Evolutionary conservation across 2,113 vertebrate genomes (phyloP).

Genomic region (Sapayoa aenigma): DNA sequence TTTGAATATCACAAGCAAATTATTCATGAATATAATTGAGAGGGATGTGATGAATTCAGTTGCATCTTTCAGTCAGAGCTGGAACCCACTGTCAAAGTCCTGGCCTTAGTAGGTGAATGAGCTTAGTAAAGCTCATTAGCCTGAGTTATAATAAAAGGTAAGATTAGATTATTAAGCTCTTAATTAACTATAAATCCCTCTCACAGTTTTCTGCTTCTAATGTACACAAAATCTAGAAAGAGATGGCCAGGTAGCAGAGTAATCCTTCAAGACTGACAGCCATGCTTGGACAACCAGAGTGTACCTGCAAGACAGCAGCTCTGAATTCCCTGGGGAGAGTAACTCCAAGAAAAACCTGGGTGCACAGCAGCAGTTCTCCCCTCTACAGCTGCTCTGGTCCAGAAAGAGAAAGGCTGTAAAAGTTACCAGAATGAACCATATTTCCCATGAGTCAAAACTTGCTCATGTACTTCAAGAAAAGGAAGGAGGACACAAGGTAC

Average conservation of each 20-base stretch:
- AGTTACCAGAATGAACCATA: neutral
- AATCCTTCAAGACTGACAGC: neutral
- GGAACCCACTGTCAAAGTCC: neutral
- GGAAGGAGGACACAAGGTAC: neutral
- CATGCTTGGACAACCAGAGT: neutral
- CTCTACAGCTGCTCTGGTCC: neutral
- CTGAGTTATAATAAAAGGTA: neutral
- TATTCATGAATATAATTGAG: neutral
- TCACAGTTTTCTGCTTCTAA: neutral
- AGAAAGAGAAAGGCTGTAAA: neutral
- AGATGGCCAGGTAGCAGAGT: neutral
- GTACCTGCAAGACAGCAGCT: neutral
- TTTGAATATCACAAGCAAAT: neutral
- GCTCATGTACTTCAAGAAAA: neutral
- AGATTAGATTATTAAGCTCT: neutral
- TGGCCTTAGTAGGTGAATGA: neutral
- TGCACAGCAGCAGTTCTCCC: neutral
- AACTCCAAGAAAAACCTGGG: neutral
- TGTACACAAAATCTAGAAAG: neutral
- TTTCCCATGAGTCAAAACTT: neutral
- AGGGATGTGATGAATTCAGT: neutral
- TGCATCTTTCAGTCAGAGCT: neutral
- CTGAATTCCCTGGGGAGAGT: neutral
- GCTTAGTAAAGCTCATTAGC: neutral
- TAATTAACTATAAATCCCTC: neutral